Evolutionary conservation across 2,113 vertebrate genomes (phyloP), one percentile per base, ranked within the genome.

Genomic region (Arothron firmamentum): DNA sequence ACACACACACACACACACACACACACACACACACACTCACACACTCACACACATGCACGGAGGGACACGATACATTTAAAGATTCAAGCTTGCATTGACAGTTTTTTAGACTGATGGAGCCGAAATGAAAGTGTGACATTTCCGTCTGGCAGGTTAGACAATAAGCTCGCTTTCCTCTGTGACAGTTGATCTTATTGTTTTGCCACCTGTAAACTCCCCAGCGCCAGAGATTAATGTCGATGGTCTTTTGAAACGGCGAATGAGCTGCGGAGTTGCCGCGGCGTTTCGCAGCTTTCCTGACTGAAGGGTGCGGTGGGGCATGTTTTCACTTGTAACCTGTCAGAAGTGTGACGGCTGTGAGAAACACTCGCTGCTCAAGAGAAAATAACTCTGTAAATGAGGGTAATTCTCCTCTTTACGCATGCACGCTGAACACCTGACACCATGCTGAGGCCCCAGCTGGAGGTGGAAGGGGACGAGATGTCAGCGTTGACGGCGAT

Each of bases 291-390:
- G 68, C 57, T 45, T 58, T 38, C 65, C 57, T 66, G 66, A 69
- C 72, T 66, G 6, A 45, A 70, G 78, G 71, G 82, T 72, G 85
- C 8, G 72, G 75, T 62, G 6, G 63, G 81, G 45, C 84, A 83
- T 58, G 82, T 84, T 83, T 82, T 81, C 73, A 80, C 81, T 72
- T 88, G 84, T 67, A 82, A 77, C 72, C 77, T 63, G 58, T 63
- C 50, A 67, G 59, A 76, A 64, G 69, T 12, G 41, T 55, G 14
- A 25, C 66, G 59, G 59, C 60, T 47, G 28, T 47, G 56, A 70
- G 42, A 56, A 28, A 11, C 20, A 14, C 20, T 7, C 16, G 21
- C n/a, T 77, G 16, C 6, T n/a, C 15, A 31, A 48, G 55, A 17
- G 18, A 19, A 31, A 62, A 72, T 34, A 28, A n/a, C 15, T 23